Base-by-base conservation (phyloP, 2,113 vertebrate genomes). In the Balaenoptera acutorostrata region DNA sequence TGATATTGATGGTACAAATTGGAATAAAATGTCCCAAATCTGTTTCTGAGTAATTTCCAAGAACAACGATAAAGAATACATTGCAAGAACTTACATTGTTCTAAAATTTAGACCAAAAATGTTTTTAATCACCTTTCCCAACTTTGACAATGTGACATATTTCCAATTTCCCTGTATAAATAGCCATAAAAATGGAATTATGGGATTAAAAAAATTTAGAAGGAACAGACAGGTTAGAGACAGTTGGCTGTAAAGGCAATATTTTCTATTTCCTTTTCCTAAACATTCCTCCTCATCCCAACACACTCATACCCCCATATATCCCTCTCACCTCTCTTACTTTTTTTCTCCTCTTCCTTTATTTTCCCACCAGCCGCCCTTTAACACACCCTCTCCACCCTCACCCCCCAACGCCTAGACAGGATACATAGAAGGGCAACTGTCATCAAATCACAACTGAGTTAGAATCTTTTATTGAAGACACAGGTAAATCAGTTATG, bases 1-100 rank as follows among this genome's bases (percentile, higher is more conserved):
- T 59, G 21, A 57, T 36, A 68, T 8, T 59, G 21, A 66, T 63
- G 5, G 18, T 57, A 6, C 15, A 23, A 72, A 69, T 74, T 49
- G 77, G 68, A 95, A 39, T n/a, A 87, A 94, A 80, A 89, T 27
- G 55, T 44, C 21, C 8, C 6, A 29, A 23, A 36, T 55, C 39
- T 80, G 12, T 75, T 90, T 55, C 81, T 93, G 44, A 93, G 63
- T 31, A 39, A 94, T 78, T 95, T 78, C 44, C 13, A 82, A 81
- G 23, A 39, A 75, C 12, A 44, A 4, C 11, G 36, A 63, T 29
- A 44, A 69, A 68, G 33, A 89, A 41, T 44, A 17, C 27, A 92
- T 52, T 72, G 86, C 10, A 83, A 92, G 57, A 68, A 46, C 27
- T 14, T 55, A 61, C 0, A 31, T 27, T 95, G 55, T 75, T 90